Evolutionary conservation across 1,140 invertebrate genomes (phyloP).

Genomic region (Wiebesia pumilae): DNA sequence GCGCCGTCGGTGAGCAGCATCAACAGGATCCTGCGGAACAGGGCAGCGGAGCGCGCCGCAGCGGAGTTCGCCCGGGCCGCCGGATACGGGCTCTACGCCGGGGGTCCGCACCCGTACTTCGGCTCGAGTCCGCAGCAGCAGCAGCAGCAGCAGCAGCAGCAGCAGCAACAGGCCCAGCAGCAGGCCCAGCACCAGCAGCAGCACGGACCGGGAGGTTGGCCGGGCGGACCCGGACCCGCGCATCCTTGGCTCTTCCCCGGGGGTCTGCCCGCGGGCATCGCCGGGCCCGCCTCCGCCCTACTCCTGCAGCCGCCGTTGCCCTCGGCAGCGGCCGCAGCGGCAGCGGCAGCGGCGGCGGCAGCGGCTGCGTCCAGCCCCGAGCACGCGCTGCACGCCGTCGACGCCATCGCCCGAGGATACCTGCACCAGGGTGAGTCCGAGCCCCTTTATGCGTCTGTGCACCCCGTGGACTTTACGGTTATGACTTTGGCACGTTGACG

Average conservation of each 20-base stretch:
- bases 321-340: slow-evolving; percentile 70
- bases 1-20: slow-evolving; percentile 94
- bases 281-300: slow-evolving; percentile 72
- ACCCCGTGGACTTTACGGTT: no score
- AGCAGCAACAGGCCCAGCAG: slow-evolving; percentile 55
- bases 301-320: slow-evolving; percentile 74
- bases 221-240: slow-evolving; percentile 66
- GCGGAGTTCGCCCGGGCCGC: slow-evolving; percentile 94
- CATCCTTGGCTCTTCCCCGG: slow-evolving; percentile 73
- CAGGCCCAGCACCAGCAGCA: slow-evolving; percentile 53
- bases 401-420: slow-evolving; percentile 77
- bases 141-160: slow-evolving; percentile 56
- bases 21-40: slow-evolving; percentile 91
- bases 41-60: slow-evolving; percentile 93
- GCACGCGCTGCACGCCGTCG: slow-evolving; percentile 72
- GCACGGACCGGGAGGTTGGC: slow-evolving; percentile 54
- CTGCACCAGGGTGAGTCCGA: slow-evolving; percentile 68
- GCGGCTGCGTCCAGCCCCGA: slow-evolving; percentile 73
- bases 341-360: slow-evolving; percentile 72
- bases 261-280: slow-evolving; percentile 67
- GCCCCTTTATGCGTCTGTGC: not conserved
- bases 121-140: slow-evolving; percentile 60
- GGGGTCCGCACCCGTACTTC: slow-evolving; percentile 78
- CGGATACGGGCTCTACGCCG: slow-evolving; percentile 88
- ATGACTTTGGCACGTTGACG: no score